These are phyloP conservation scores for Hydrolagus affinis DNA, from an alignment of 2,113 vertebrate genomes.

Conservation along the genomic window DNA sequence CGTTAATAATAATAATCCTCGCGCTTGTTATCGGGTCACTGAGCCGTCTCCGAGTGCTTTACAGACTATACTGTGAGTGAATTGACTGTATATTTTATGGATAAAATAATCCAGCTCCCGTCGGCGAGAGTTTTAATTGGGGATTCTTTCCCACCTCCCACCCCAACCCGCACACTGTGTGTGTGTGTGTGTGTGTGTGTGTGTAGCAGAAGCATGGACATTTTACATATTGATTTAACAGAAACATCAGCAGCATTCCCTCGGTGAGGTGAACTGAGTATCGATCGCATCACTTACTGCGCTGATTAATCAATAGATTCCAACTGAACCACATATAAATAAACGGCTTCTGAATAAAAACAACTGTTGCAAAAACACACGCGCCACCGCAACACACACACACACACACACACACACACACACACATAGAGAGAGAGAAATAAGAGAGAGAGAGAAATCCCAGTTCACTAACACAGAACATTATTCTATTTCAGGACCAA, in stretches of 20 bases:
- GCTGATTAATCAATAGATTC: constrained; percentile 1
- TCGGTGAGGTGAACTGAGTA: not conserved
- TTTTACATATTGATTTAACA: not conserved
- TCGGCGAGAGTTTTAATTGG: not conserved
- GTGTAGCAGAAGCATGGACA: not conserved
- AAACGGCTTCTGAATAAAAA: not conserved
- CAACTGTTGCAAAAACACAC: constrained; percentile 16
- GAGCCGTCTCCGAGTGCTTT: too few species aligned
- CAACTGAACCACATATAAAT: not conserved
- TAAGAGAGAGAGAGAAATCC: too few species aligned
- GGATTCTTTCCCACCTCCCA: not conserved
- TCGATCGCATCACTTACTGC: not conserved
- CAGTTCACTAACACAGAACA: not conserved
- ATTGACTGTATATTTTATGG: too few species aligned
- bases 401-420: too few species aligned
- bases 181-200: too few species aligned
- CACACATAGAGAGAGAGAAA: too few species aligned
- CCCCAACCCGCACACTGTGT: too few species aligned
- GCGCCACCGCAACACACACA: too few species aligned
- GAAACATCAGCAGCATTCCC: not conserved
- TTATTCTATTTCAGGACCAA: constrained; percentile 24
- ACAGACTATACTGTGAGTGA: too few species aligned
- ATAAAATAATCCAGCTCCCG: too few species aligned
- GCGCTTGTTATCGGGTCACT: too few species aligned
- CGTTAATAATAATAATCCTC: too few species aligned